These are phyloP conservation scores for Lepidothrix coronata DNA, from an alignment of 2,113 vertebrate species.

Conservation along the genomic window DNA sequence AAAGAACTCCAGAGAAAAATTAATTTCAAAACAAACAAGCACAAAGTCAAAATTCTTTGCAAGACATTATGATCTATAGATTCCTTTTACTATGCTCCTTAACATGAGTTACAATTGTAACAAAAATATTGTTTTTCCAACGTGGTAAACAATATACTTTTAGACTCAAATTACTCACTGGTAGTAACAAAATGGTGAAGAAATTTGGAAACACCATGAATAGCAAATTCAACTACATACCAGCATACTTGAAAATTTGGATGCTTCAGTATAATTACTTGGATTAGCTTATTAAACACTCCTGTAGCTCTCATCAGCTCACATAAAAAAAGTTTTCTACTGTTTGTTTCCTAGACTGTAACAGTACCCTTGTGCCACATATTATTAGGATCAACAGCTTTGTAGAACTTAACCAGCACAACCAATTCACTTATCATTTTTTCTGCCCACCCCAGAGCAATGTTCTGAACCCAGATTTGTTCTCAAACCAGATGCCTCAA, in stretches of 20 bases:
- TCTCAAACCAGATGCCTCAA: neutral
- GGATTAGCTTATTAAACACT: neutral
- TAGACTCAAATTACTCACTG: neutral
- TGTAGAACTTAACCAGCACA: neutral
- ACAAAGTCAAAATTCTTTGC: neutral
- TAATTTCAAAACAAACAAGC: neutral
- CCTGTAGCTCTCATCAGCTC: neutral
- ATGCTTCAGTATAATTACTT: neutral
- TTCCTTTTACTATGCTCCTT: neutral
- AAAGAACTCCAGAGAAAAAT: neutral
- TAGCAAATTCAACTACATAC: neutral
- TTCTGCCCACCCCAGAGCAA: neutral
- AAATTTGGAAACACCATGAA: neutral
- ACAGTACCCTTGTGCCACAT: accelerated
- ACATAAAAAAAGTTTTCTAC: neutral
- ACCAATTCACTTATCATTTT: neutral
- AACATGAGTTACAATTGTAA: neutral
- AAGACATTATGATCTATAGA: neutral
- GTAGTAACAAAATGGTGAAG: neutral
- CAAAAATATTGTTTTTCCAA: neutral
- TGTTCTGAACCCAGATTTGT: neutral
- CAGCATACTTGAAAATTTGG: neutral
- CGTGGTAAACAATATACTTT: neutral
- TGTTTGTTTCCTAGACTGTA: neutral
- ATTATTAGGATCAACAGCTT: neutral